Conservation (phyloP, 2,797 vertebrate genomes). For the Cephalopachus bancanus region DNA sequence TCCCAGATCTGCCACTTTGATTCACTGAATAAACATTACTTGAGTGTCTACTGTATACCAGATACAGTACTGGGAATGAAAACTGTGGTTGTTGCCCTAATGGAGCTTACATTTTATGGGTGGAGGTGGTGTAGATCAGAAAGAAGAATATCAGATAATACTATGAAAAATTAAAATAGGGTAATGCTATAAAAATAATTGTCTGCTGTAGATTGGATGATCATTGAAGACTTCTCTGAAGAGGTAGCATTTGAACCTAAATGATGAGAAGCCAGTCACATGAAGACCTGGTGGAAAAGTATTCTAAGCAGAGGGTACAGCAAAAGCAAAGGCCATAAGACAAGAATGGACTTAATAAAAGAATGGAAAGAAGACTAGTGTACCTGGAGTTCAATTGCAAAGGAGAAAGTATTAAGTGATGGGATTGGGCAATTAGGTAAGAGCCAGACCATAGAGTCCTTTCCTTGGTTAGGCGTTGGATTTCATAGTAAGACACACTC, state of each 20-base stretch:
- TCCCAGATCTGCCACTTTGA: background rate
- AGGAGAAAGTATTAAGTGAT: background rate
- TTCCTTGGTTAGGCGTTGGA: background rate
- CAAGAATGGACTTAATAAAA: conserved; percentile 31
- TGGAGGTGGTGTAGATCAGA: background rate
- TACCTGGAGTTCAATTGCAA: background rate
- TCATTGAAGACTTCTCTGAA: background rate
- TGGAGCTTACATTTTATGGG: background rate
- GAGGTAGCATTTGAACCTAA: background rate
- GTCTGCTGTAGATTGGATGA: background rate
- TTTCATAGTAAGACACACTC: background rate
- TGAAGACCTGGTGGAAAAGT: background rate
- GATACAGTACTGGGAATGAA: conserved; percentile 1
- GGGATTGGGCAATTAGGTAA: background rate
- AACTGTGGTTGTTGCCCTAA: background rate
- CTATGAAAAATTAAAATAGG: conserved; percentile 2
- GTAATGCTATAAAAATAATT: conserved; percentile 7
- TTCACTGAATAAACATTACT: conserved; percentile 21
- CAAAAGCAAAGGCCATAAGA: background rate
- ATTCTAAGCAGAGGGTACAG: conserved; percentile 31
- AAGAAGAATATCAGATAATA: background rate
- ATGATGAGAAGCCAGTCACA: conserved; percentile 17
- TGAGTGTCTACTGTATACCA: background rate
- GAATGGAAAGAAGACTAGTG: background rate
- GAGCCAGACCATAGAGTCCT: background rate